phyloP scores from a whole-genome alignment of 37 sponge, comb jelly and placozoan species.

The Eunapius fragilis region DNA sequence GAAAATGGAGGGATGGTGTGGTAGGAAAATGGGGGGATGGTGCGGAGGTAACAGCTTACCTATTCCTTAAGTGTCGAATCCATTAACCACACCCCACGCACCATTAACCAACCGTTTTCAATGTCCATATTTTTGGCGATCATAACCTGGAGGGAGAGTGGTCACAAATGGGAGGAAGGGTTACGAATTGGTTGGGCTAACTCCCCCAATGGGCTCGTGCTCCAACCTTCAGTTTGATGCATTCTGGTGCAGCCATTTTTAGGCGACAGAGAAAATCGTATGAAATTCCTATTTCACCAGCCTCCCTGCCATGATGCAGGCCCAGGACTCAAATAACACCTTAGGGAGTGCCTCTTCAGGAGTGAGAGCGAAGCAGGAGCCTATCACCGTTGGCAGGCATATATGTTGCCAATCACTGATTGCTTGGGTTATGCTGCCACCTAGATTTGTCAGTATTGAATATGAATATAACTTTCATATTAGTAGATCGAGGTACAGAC shows the following conservation, averaged over 20 bases:
- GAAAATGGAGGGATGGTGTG: no score
- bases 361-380: not conserved
- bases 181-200: no score
- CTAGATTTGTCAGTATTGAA: no score
- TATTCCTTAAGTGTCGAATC: conserved; percentile 45
- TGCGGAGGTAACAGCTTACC: no score
- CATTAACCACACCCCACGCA: conserved; percentile 79
- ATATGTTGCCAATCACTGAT: no score
- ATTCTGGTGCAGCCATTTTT: not conserved
- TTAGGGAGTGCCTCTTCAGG: not conserved
- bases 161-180: not conserved
- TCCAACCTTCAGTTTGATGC: conserved; percentile 75
- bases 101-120: conserved; percentile 81
- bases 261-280: no score
- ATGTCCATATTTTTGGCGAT: conserved; percentile 60
- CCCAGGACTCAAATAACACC: conserved; percentile 18
- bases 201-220: conserved; percentile 62
- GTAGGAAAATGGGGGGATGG: not conserved
- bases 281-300: no score
- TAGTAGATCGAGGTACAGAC: no score
- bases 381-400: conserved; percentile 49
- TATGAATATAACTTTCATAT: no score
- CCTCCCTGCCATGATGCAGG: conserved; percentile 45
- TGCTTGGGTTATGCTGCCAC: no score
- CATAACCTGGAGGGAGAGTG: no score